Evolutionary conservation across 2,888 invertebrate species (phyloP), one percentile per base, ranked within the genome.

Genomic region (Eudasyphora cyanicolor): DNA sequence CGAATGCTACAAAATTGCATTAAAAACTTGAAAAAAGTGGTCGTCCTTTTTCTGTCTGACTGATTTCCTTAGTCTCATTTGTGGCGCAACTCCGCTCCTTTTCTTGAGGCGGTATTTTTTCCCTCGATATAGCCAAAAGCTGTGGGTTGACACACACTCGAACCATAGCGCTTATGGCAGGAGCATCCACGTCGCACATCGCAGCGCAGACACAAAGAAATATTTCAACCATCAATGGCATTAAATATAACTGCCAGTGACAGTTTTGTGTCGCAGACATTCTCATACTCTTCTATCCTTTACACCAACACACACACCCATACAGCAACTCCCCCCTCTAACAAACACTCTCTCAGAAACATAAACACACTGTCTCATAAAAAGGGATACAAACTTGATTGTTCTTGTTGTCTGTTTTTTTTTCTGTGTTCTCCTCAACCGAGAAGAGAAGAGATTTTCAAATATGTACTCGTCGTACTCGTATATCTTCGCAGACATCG

Each of bases 261-360:
- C 90, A 87, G 88, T 90, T 90, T 90, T 89, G 90, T 90, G 90
- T 89, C 89, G 87, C 86, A 88, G 87, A 88, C 86, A 87, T 85
- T 69, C 79, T 74, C 78, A 81, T 70, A 74, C 82, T 79, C 42
- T 57, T 45, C 29, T 54, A 19, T 29, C 5, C 35, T 24, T 10
- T 4, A 45, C 51, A 38, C 75, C n/a, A n/a, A 69, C 67, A 83
- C 70, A 74, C 67, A 79, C 83, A 49, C 32, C 60, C 32, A 77
- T 76, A 57, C 67, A 64, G 17, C 51, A 70, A 80, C 35, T 19
- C 51, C 62, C 29, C 69, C 54, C 54, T 51, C 10, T 10, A 45
- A 17, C 7, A 67, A 38, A 77, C 78, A 75, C 19, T 78, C 76
- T 54, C 71, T 79, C 76, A 81, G 45, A 57, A 62, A 51, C 42